These are phyloP conservation scores for Lithophane semibrunnea DNA, from an alignment of 2,888 invertebrate species.

Conservation along the genomic window DNA sequence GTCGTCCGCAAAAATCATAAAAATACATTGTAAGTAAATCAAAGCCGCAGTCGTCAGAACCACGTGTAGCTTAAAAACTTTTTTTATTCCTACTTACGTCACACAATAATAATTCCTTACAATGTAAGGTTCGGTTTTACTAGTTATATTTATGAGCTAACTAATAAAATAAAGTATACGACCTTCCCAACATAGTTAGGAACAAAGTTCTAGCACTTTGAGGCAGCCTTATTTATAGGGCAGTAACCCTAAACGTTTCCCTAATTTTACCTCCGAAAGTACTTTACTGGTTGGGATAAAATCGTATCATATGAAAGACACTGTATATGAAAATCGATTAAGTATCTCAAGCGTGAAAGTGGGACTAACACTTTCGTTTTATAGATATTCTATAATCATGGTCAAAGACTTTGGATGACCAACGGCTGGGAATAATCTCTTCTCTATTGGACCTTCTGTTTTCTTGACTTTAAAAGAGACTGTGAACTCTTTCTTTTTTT, in stretches of 20 bases:
- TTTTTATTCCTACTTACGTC: neutral
- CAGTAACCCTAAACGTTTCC: constrained; percentile 33
- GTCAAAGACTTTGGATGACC: constrained; percentile 5
- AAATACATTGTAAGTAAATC: constrained; percentile 13
- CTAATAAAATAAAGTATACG: constrained; percentile 52
- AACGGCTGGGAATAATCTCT: neutral
- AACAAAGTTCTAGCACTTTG: constrained; percentile 21
- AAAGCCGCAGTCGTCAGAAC: neutral
- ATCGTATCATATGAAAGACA: constrained; percentile 8
- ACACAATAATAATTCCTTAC: constrained; percentile 21
- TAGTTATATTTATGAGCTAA: constrained; percentile 36
- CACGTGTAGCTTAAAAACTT: neutral
- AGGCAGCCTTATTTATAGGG: constrained; percentile 29
- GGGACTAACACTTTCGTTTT: neutral
- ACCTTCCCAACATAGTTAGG: constrained; percentile 18
- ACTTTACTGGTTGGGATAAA: constrained; percentile 7
- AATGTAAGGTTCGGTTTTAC: constrained; percentile 18
- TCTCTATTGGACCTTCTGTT: neutral
- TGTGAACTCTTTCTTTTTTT: no score
- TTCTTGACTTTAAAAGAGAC: no score
- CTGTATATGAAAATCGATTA: constrained; percentile 20
- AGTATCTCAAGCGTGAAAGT: constrained; percentile 6
- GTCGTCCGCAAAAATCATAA: neutral
- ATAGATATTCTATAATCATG: neutral
- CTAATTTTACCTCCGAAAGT: constrained; percentile 19